Conservation (phyloP, 2,113 vertebrate species). For the Grus americana region DNA sequence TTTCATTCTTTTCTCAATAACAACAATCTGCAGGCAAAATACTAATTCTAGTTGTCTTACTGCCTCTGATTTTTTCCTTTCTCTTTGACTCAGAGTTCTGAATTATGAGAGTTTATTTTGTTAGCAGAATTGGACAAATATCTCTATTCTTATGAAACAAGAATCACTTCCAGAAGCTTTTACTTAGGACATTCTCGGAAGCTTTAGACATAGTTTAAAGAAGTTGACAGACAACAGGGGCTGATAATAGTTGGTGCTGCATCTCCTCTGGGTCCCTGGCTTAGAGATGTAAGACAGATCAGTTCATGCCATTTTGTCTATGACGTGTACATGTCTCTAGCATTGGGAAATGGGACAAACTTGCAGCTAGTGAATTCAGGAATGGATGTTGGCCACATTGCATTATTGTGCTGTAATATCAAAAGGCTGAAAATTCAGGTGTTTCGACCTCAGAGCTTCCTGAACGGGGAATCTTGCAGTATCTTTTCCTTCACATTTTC, state of each 20-base stretch:
- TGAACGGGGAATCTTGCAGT: background rate
- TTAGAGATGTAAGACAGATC: background rate
- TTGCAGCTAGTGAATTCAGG: background rate
- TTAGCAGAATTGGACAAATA: background rate
- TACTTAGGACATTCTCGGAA: background rate
- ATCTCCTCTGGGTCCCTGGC: background rate
- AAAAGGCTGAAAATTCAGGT: background rate
- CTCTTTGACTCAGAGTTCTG: background rate
- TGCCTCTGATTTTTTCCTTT: background rate
- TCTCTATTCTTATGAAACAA: background rate
- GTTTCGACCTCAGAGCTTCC: background rate
- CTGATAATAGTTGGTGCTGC: background rate
- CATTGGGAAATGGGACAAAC: background rate
- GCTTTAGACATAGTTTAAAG: background rate
- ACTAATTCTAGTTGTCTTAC: background rate
- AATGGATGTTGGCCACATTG: background rate
- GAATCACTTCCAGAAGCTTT: background rate
- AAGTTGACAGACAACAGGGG: background rate
- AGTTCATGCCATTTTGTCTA: background rate
- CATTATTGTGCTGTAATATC: background rate
- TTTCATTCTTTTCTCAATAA: background rate
- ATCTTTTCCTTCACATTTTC: background rate
- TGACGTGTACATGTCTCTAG: background rate
- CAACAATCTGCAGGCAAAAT: background rate
- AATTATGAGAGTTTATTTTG: background rate